A percentile compares a stretch with the other conserved stretches of the same genome.
These are phyloP conservation scores for Microcebus tavaratra DNA, from an alignment of 2,113 vertebrate species.

Conservation along the genomic window DNA sequence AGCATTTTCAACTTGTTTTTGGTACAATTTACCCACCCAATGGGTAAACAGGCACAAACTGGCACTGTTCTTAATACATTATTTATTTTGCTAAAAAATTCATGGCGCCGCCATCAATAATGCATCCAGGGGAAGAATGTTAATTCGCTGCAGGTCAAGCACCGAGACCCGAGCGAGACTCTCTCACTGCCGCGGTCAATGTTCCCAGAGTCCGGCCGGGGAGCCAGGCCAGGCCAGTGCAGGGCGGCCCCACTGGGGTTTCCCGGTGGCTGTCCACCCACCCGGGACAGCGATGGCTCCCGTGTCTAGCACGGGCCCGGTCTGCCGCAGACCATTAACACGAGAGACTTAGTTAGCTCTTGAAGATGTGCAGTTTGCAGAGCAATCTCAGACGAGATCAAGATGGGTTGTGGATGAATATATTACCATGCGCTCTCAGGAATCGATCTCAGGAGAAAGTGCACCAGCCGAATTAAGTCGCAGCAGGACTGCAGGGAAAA, in stretches of 20 bases:
- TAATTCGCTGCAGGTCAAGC: no score
- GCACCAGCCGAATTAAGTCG: fast-evolving
- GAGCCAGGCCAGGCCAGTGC: background rate
- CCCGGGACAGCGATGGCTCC: fast-evolving
- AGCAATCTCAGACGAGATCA: background rate
- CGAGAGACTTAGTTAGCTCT: background rate
- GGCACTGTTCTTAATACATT: slow-evolving; percentile 33
- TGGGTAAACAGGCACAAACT: background rate
- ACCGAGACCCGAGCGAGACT: fast-evolving
- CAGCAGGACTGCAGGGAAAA: fast-evolving
- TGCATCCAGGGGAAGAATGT: background rate
- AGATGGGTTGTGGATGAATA: background rate
- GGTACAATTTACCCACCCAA: background rate
- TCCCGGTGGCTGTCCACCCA: fast-evolving
- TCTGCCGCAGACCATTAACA: background rate
- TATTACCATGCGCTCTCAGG: background rate
- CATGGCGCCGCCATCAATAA: slow-evolving; percentile 45
- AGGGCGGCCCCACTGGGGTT: no score
- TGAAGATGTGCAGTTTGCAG: background rate
- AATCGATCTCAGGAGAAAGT: background rate
- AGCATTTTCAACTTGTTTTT: background rate
- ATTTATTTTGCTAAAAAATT: slow-evolving; percentile 71
- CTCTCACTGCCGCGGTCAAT: fast-evolving
- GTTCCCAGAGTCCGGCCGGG: fast-evolving
- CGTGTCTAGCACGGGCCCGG: fast-evolving